Percentiles rank a stretch among this genome's conserved stretches.
These are phyloP conservation scores for Gallinago media DNA, from an alignment of 2,113 vertebrate genomes.

Conservation along the genomic window DNA sequence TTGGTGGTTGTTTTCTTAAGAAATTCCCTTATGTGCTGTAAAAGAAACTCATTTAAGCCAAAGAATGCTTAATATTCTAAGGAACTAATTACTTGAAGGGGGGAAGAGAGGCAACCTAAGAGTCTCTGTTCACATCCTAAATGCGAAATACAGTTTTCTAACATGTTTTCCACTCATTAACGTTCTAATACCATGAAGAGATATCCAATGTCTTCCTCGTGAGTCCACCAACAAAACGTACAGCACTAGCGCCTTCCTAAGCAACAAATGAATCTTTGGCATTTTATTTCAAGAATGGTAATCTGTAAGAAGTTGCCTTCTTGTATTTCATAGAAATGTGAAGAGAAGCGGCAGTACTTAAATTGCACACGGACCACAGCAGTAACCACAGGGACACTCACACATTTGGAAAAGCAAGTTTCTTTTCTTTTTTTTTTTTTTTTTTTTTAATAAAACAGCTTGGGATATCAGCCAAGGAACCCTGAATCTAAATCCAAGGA, in stretches of 20 bases:
- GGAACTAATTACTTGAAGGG: background rate
- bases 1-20: background rate
- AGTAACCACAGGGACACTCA: background rate
- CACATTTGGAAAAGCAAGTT: background rate
- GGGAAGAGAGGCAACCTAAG: background rate
- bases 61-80: constrained; percentile 12
- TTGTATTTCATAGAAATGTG: constrained; percentile 58
- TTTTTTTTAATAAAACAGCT: background rate
- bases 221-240: constrained; percentile 26
- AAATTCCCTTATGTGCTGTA: background rate
- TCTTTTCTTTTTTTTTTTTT: background rate
- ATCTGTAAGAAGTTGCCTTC: constrained; percentile 48
- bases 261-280: constrained; percentile 10
- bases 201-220: constrained; percentile 20
- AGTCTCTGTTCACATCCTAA: background rate
- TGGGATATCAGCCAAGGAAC: background rate
- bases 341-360: constrained; percentile 52
- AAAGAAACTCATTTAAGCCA: background rate
- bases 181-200: constrained; percentile 40
- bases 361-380: background rate
- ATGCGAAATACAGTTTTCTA: constrained; percentile 13
- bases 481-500: constrained; percentile 47
- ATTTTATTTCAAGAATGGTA: constrained; percentile 51
- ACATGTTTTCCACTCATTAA: background rate
- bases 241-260: constrained; percentile 12